These are phyloP conservation scores for Euglossa dilemma DNA, from an alignment of 1,140 invertebrate genomes.

Conservation along the genomic window DNA sequence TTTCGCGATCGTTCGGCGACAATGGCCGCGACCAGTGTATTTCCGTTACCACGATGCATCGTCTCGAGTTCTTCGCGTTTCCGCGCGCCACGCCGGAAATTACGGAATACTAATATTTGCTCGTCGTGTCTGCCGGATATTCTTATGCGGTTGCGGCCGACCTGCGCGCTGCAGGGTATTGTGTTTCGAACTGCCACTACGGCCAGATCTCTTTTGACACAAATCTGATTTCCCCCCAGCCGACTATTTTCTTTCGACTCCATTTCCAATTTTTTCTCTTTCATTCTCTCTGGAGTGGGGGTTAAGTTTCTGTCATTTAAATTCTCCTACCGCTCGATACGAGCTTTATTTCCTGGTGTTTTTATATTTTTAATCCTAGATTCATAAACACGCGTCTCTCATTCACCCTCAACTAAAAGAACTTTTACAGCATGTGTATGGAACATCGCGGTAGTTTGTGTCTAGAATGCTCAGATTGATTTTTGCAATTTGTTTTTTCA, in stretches of 20 bases:
- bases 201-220: neutral
- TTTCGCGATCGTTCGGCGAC: slow-evolving; percentile 15
- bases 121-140: slow-evolving; percentile 38
- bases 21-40: slow-evolving; percentile 27
- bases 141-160: slow-evolving; percentile 43
- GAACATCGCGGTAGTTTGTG: too few relatives aligned
- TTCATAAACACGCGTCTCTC: too few relatives aligned
- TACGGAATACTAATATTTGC: slow-evolving; percentile 55
- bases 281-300: neutral
- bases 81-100: slow-evolving; percentile 44
- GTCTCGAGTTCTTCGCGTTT: slow-evolving; percentile 50
- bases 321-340: too few relatives aligned
- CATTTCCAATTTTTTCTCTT: neutral
- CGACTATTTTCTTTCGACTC: neutral
- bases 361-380: too few relatives aligned
- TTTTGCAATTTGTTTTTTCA: too few relatives aligned
- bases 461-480: too few relatives aligned
- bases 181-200: slow-evolving; percentile 38
- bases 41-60: slow-evolving; percentile 42
- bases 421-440: too few relatives aligned
- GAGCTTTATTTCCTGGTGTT: too few relatives aligned
- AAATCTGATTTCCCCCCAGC: neutral
- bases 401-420: too few relatives aligned
- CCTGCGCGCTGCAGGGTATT: slow-evolving; percentile 3
- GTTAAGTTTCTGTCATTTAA: neutral